A percentile compares a stretch with the other conserved stretches of the same genome.
Evolutionary conservation across 2,797 vertebrate genomes (phyloP).

Genomic region (Lutjanus campechanus): DNA sequence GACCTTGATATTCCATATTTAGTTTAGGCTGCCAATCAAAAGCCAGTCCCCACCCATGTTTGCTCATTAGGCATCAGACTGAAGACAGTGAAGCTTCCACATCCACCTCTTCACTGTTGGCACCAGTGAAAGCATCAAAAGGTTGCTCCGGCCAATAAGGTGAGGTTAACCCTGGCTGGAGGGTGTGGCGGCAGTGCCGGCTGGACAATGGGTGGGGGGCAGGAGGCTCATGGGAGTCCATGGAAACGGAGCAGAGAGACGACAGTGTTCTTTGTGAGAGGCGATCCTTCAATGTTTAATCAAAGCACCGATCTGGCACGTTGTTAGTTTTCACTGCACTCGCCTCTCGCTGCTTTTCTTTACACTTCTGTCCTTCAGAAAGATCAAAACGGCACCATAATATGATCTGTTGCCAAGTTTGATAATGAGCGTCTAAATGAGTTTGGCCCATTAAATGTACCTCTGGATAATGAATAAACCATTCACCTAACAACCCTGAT

Average conservation of each 20-base stretch:
- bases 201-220: constrained; percentile 41
- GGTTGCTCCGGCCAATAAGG: constrained; percentile 17
- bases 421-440: constrained; percentile 78
- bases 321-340: constrained; percentile 68
- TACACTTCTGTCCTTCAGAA: constrained; percentile 58
- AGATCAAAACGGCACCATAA: constrained; percentile 73
- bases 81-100: background rate
- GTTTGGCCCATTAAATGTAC: constrained; percentile 75
- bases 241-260: constrained; percentile 50
- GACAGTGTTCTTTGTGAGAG: constrained; percentile 83
- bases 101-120: background rate
- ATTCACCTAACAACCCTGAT: constrained; percentile 69
- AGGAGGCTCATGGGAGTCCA: constrained; percentile 41
- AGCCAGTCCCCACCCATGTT: constrained; percentile 37
- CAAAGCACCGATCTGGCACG: constrained; percentile 77
- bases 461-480: constrained; percentile 77
- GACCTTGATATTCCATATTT: constrained; percentile 70
- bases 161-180: background rate
- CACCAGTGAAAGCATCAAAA: constrained; percentile 41
- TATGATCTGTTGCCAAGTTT: constrained; percentile 78
- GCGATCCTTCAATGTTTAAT: constrained; percentile 90
- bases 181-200: constrained; percentile 17
- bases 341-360: constrained; percentile 59
- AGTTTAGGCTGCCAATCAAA: constrained; percentile 72
- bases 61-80: constrained; percentile 37